Base-by-base conservation (phyloP, 2,888 invertebrate genomes). In the Antitype chi region DNA sequence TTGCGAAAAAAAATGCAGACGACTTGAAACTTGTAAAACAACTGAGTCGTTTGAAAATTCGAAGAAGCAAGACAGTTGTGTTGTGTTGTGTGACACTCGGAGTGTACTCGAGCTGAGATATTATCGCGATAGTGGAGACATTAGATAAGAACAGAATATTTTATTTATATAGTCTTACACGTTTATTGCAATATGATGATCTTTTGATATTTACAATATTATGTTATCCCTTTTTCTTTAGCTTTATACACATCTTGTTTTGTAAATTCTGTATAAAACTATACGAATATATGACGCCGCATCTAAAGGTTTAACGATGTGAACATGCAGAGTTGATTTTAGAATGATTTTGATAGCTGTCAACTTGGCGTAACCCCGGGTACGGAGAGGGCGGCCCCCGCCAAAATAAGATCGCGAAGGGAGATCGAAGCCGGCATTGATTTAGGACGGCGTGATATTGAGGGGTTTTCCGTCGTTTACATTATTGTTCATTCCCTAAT, bases 91-190 rank as follows among this genome's bases (percentile, higher is more conserved):
- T 72, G 49, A 23, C 49, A 38, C 23, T 78, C n/a, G 32, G 47
- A 66, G 15, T 75, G 55, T 55, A 81, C 62, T 81, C 43, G 38
- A 81, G 17, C 28, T 28, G 8, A 47, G 49, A 55, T 81, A 55
- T 43, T 81, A 67, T 49, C 32, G 23, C 38, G 38, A 38, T 38
- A 38, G 38, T 66, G 11, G 13, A 62, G 62, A n/a, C n/a, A n/a
- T n/a, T n/a, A n/a, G n/a, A 68, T 81, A 79, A 32, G 7, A 62
- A 11, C 38, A 55, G 5, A 47, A 28, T 38, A 49, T 9, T 25
- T 17, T 70, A 49, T 38, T 57, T 25, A 66, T 13, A n/a, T 52
- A 59, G 0, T 59, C 38, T 49, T n/a, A 69, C 23, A 57, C 15
- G 28, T 25, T 53, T 53, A 73, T 28, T 20, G 55, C 28, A 78